Conservation (phyloP, 53 echinoderm and acorn worm species). For the Patiria pectinifera region DNA sequence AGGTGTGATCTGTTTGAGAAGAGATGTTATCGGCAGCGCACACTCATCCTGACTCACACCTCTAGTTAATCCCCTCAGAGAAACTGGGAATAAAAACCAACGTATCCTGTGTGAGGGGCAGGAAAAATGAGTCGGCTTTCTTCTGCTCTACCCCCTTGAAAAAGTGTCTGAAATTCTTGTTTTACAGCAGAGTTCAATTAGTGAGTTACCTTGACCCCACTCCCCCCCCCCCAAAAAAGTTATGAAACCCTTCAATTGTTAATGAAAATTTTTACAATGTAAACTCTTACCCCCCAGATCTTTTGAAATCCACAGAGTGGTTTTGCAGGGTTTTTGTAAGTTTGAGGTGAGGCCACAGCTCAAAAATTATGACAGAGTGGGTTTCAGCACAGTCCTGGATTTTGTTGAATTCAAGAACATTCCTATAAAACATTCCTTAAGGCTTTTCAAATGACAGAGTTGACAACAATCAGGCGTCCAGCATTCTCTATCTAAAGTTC, state of each 20-base stretch:
- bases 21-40: slow-evolving; percentile 15
- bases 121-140: slow-evolving; percentile 10
- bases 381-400: too few relatives aligned
- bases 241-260: neutral
- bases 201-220: neutral
- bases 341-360: too few relatives aligned
- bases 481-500: too few relatives aligned
- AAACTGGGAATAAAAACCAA: neutral
- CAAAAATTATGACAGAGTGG: too few relatives aligned
- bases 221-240: neutral
- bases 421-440: too few relatives aligned
- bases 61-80: slow-evolving; percentile 14
- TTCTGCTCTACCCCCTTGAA: neutral
- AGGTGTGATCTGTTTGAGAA: slow-evolving; percentile 15
- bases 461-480: too few relatives aligned
- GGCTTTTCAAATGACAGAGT: too few relatives aligned
- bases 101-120: neutral
- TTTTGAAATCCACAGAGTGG: too few relatives aligned
- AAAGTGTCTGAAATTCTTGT: neutral
- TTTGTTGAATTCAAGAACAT: too few relatives aligned
- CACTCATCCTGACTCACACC: slow-evolving; percentile 43
- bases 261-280: neutral
- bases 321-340: too few relatives aligned
- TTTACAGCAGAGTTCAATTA: neutral
- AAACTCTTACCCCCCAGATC: too few relatives aligned